These are phyloP conservation scores for Amphiprion percula DNA, from an alignment of 2,113 vertebrate species.

Conservation along the genomic window DNA sequence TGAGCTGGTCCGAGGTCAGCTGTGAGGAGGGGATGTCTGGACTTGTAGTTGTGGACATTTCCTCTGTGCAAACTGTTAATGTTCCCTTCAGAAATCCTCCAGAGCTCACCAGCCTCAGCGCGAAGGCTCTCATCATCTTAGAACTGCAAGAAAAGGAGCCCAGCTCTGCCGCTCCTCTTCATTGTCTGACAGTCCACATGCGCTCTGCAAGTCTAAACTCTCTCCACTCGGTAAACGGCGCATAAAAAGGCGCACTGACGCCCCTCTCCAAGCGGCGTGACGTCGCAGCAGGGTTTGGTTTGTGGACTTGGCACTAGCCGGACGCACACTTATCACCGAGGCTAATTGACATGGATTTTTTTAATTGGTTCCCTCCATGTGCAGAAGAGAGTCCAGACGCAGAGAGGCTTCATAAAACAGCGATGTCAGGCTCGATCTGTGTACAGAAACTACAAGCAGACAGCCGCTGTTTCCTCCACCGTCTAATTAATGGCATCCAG, in stretches of 20 bases:
- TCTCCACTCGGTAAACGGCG: constrained; percentile 38
- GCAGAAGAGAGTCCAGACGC: not conserved
- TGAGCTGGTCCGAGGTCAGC: constrained; percentile 79
- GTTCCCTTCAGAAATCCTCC: constrained; percentile 51
- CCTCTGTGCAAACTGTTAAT: constrained; percentile 50
- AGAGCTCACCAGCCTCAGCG: constrained; percentile 35
- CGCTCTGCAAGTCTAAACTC: constrained; percentile 54
- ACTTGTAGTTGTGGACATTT: constrained; percentile 78
- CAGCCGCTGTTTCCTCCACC: not conserved
- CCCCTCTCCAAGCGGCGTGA: constrained; percentile 50
- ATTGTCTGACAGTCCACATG: constrained; percentile 44
- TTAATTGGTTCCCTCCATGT: not conserved
- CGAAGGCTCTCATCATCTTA: constrained; percentile 58
- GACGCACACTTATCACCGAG: not conserved
- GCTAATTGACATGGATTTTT: constrained; percentile 24
- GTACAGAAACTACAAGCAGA: too few species aligned
- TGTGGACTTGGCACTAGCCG: constrained; percentile 1
- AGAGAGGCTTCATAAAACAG: not conserved
- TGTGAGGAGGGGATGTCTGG: constrained; percentile 68
- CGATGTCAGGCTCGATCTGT: too few species aligned
- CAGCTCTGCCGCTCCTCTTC: constrained; percentile 19
- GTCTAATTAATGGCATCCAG: constrained; percentile 42
- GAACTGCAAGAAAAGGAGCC: not conserved
- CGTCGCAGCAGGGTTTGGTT: constrained; percentile 43
- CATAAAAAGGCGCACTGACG: constrained; percentile 56